A percentile compares a stretch with the other conserved stretches of the same genome.
phyloP scores from a whole-genome alignment of 92 coral and sea anemone species.

The Actinostola sp. region DNA sequence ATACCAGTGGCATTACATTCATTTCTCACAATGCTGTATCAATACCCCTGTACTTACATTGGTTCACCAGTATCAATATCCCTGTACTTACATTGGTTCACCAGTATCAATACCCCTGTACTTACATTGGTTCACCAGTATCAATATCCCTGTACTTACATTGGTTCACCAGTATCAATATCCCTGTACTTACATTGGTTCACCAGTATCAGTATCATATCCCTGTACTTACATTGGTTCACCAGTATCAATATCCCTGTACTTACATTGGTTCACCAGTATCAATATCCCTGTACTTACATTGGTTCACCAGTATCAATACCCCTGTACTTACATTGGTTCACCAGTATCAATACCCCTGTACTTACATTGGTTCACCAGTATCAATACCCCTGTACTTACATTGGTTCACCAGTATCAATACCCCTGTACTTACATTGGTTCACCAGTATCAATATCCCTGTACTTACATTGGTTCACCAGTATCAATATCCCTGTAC shows the following conservation, averaged over 20 bases:
- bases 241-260: conserved; percentile 83
- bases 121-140: conserved; percentile 83
- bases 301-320: conserved; percentile 91
- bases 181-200: too few species aligned
- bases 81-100: too few species aligned
- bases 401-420: conserved; percentile 80
- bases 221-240: too few species aligned
- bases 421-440: too few species aligned
- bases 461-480: conserved; percentile 78
- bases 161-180: conserved; percentile 81
- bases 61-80: too few species aligned
- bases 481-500: too few species aligned
- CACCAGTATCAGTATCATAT: conserved; percentile 88
- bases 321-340: conserved; percentile 76
- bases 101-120: not conserved
- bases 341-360: too few species aligned
- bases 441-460: conserved; percentile 90
- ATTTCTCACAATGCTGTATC: too few species aligned
- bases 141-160: conserved; percentile 77
- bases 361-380: conserved; percentile 94
- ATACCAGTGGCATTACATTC: too few species aligned
- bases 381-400: conserved; percentile 82
- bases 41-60: too few species aligned
- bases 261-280: conserved; percentile 82
- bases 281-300: too few species aligned